Conservation (phyloP, 35 echinoderm and acorn worm species). For the Ophiothrix spiculata region DNA sequence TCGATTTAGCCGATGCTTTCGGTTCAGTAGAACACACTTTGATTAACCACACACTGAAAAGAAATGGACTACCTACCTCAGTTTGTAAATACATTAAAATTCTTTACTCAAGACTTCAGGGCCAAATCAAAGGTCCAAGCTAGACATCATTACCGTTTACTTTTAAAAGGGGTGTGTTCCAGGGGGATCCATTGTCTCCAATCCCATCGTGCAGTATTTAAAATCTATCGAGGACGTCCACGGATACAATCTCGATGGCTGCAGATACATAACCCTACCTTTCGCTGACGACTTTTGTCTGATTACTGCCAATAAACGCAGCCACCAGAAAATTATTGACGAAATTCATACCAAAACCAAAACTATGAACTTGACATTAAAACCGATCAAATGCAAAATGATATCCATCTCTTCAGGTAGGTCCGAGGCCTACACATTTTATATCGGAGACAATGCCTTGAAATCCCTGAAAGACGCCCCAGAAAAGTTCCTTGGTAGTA, state of each 20-base stretch:
- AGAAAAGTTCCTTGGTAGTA: slow-evolving; percentile 29
- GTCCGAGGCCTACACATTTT: slow-evolving; percentile 19
- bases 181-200: slow-evolving; percentile 21
- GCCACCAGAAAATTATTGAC: slow-evolving; percentile 38
- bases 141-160: background rate
- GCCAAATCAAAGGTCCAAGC: background rate
- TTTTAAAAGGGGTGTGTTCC: slow-evolving; percentile 15
- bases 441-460: background rate
- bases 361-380: slow-evolving; percentile 22
- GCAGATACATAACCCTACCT: background rate
- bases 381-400: slow-evolving; percentile 29
- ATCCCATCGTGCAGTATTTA: background rate
- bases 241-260: background rate
- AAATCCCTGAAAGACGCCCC: slow-evolving; percentile 36
- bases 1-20: slow-evolving; percentile 24
- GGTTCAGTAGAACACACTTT: slow-evolving; percentile 20
- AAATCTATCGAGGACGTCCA: background rate
- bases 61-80: background rate
- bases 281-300: slow-evolving; percentile 59
- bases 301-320: slow-evolving; percentile 22
- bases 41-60: slow-evolving; percentile 3
- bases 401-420: slow-evolving; percentile 10
- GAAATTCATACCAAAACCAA: background rate
- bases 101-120: slow-evolving; percentile 16
- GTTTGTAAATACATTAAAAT: background rate